Base-by-base conservation (phyloP, 53 echinoderm and acorn worm species). In the Actinopyga echinites region DNA sequence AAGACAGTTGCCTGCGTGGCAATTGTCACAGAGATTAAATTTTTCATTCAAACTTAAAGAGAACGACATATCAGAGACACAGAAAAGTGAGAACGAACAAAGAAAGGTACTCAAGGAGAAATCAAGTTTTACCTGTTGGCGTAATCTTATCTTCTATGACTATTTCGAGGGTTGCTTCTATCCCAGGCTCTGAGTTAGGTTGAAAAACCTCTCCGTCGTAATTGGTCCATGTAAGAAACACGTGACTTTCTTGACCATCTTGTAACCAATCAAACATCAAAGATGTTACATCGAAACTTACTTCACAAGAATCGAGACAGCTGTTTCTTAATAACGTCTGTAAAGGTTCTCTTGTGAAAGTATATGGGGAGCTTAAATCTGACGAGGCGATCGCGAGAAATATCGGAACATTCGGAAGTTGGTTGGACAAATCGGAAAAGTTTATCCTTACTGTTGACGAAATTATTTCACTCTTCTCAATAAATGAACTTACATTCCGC, bases 201-300 rank as follows among this genome's bases (percentile, higher is more conserved):
- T 71, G 6, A 36, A 40, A 40, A 42, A 71, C 40, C n/a, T 25
- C 23, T 4, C 24, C 9, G 10, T 40, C 25, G 24, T 71, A n/a
- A 71, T 71, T 71, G 71, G 71, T 71, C 71, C 40, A 71, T 13
- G 44, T 44, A 40, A 42, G 24, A 71, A 40, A 71, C 24, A 42
- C 71, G 42, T 25, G 44, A 8, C 21, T 24, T 40, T 49, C 49
- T 49, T 49, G 49, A 15, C 3, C 17, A 17, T 49, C 0, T 15
- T 49, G 13, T 49, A 49, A 49, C 49, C 49, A 49, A 49, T 10
- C 40, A 38, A 42, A 42, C 11, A 40, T 20, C 17, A 71, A 71
- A 45, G 23, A 42, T 13, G 43, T 71, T 25, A 71, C 40, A 44
- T 71, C 71, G 23, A 71, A 26, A n/a, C 25, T 71, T 1, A 20